A percentile compares a stretch with the other conserved stretches of the same genome.
Evolutionary conservation across 2,797 vertebrate genomes (phyloP).

Genomic region (Danio aesculapii): DNA sequence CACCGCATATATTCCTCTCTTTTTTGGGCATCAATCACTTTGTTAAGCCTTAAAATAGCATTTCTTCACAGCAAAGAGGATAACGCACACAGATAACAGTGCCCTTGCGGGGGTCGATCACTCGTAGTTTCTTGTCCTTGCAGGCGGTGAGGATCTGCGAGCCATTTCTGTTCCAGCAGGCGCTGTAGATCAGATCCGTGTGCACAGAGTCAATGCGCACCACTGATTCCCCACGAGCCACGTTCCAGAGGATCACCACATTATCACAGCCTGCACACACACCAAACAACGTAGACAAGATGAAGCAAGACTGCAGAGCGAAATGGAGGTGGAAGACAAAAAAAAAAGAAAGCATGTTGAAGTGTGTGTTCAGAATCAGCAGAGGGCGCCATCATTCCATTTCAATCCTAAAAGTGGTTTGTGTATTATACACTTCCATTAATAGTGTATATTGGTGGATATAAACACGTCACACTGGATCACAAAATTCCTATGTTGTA

Average conservation of each 20-base stretch:
- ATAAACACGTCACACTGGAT: too few species aligned
- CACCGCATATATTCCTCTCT: background rate
- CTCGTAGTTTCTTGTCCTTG: constrained; percentile 86
- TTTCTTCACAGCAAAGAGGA: background rate
- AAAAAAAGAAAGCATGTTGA: background rate
- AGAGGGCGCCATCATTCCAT: constrained; percentile 17
- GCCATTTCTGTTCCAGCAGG: constrained; percentile 87
- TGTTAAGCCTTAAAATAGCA: background rate
- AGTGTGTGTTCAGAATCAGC: background rate
- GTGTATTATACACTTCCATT: background rate
- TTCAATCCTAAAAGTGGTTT: background rate
- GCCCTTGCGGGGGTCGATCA: constrained; percentile 86
- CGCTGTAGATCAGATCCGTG: constrained; percentile 87
- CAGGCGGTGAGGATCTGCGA: constrained; percentile 86
- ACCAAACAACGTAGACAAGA: background rate
- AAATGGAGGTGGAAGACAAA: background rate
- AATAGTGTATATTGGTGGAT: too few species aligned
- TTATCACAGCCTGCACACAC: constrained; percentile 84
- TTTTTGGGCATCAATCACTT: background rate
- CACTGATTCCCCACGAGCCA: constrained; percentile 77
- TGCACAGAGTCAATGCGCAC: constrained; percentile 84
- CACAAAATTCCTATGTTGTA: too few species aligned
- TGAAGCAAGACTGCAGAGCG: background rate
- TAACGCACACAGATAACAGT: constrained; percentile 80
- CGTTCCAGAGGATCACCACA: constrained; percentile 89